These are phyloP conservation scores for Neosilurus mollespiculum DNA, from an alignment of 2,797 vertebrate genomes.

Conservation along the genomic window DNA sequence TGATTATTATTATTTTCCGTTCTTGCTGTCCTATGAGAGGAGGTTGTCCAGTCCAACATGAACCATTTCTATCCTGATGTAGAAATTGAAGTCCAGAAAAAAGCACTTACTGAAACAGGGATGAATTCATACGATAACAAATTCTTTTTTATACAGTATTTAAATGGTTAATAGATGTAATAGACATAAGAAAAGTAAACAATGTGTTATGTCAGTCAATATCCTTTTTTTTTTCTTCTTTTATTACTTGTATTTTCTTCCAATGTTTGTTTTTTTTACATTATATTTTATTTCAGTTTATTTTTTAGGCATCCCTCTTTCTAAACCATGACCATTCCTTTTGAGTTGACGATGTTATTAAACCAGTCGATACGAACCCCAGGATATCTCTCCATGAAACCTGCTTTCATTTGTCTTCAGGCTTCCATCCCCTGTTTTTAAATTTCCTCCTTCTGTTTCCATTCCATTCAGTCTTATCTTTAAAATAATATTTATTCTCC, in stretches of 20 bases:
- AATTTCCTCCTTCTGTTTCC: slow-evolving; percentile 2
- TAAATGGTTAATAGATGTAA: not conserved
- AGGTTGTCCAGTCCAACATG: not conserved
- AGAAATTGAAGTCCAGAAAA: too few species aligned
- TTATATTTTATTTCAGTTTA: not conserved
- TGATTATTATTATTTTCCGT: too few species aligned
- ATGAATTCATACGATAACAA: not conserved
- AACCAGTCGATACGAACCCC: not conserved
- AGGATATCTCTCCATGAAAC: not conserved
- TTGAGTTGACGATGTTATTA: slow-evolving; percentile 13
- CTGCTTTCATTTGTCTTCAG: slow-evolving; percentile 38
- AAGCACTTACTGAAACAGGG: too few species aligned
- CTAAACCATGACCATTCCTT: slow-evolving; percentile 13
- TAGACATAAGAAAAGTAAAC: not conserved
- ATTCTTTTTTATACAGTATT: not conserved
- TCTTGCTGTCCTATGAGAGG: not conserved
- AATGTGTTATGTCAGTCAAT: too few species aligned
- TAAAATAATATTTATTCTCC: slow-evolving; percentile 31
- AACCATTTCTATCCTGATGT: not conserved
- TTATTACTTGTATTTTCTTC: too few species aligned
- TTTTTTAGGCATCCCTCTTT: slow-evolving; percentile 10
- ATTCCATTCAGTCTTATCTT: slow-evolving; percentile 29
- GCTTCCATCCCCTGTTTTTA: not conserved
- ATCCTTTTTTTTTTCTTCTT: not conserved
- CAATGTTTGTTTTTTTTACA: not conserved